Base-by-base conservation (phyloP, 2,797 vertebrate genomes). In the Platalea minor region DNA sequence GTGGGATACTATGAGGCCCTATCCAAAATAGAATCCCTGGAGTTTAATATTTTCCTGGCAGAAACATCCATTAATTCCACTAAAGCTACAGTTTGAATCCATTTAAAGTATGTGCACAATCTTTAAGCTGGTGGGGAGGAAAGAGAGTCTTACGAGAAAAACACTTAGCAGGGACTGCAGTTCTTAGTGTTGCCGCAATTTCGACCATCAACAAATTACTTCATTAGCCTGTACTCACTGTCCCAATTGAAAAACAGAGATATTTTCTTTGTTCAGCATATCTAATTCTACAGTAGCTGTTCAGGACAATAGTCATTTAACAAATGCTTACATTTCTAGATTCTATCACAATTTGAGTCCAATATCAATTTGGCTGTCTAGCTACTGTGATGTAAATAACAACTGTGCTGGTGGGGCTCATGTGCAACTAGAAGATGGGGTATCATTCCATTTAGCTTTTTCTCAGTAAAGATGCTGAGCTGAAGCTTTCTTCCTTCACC, bases 241-340 rank as follows among this genome's bases (percentile, higher is more conserved):
- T 94, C 87, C 53, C 78, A 87, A 33, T 19, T 64, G 53, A 51
- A 93, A 87, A 92, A 67, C 23, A 87, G 37, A 85, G 76, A 77
- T 67, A 51, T 89, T 92, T 91, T 43, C 70, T 89, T 94, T 87
- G 51, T 92, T 93, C 78, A 92, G 23, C 56, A 13, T 63, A 83
- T 57, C 86, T 79, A 84, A 53, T 83, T 80, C 77, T 77, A 82
- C 50, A 89, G 67, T 93, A 91, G 77, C 77, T 76, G 37, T 60
- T 95, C 48, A 90, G 60, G 59, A 86, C 63, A 91, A 81, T 13
- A 82, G 61, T 28, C 8, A 68, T 95, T 92, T 89, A 94, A 95
- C 78, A 93, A 96, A 93, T 85, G 83, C 26, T 77, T 91, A 39
- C n/a, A 70, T 90, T 96, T 89, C n/a, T 87, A 64, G 63, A 73